phyloP scores from a whole-genome alignment of 1,140 invertebrate species.

The Zaprionus nigranus region DNA sequence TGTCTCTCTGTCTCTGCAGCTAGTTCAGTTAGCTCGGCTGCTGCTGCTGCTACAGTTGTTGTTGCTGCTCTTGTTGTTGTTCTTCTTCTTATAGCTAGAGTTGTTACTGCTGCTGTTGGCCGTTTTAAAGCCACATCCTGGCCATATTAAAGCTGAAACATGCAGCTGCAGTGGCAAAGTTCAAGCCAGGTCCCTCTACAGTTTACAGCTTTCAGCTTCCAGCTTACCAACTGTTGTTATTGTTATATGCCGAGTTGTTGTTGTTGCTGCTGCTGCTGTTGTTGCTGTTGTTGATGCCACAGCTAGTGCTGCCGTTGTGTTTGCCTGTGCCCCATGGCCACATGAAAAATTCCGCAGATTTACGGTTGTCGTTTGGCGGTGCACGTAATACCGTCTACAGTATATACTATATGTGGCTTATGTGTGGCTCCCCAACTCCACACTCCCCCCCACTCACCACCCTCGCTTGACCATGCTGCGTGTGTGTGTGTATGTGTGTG shows the following conservation, averaged over 20 bases:
- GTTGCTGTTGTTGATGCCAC: not conserved
- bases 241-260: conserved; percentile 3
- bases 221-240: conserved; percentile 36
- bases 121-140: conserved; percentile 38
- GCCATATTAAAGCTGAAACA: conserved; percentile 31
- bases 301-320: conserved; percentile 3
- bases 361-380: conserved; percentile 76
- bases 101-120: not conserved
- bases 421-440: conserved; percentile 22
- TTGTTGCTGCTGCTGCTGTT: conserved; percentile 4
- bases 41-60: no score
- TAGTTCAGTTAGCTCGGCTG: not conserved
- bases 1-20: not conserved
- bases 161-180: conserved; percentile 30
- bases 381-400: conserved; percentile 56
- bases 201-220: conserved; percentile 45
- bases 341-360: conserved; percentile 80
- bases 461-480: not conserved
- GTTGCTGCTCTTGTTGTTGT: not conserved
- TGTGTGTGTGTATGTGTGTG: not conserved
- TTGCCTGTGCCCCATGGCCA: conserved; percentile 52
- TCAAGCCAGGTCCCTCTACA: conserved; percentile 34
- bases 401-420: conserved; percentile 62
- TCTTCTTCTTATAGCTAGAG: no score
- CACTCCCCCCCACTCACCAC: no score